These are phyloP conservation scores for Phyllopteryx taeniolatus DNA, from an alignment of 2,113 vertebrate genomes.

Conservation along the genomic window DNA sequence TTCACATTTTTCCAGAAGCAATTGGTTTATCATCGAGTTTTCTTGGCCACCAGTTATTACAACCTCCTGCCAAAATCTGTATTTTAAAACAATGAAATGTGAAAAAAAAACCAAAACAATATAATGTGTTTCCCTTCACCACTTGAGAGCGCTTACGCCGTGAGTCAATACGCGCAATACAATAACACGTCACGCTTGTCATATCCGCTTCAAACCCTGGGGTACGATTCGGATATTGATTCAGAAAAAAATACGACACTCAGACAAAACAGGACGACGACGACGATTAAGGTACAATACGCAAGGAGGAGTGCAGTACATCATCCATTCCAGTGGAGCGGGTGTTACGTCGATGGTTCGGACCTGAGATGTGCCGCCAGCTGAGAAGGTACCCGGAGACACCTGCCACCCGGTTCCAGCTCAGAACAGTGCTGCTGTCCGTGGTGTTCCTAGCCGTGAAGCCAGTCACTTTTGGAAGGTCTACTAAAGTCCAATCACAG, in stretches of 20 bases:
- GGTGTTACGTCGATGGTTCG: not conserved
- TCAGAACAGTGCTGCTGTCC: slow-evolving; percentile 70
- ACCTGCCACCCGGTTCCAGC: slow-evolving; percentile 74
- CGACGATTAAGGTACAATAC: not conserved
- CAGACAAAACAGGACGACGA: not conserved
- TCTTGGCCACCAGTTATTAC: not conserved
- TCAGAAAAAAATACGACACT: not conserved
- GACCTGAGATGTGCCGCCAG: slow-evolving; percentile 83
- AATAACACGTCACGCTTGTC: slow-evolving; percentile 6
- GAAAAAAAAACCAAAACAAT: not conserved
- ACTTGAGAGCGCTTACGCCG: slow-evolving; percentile 7
- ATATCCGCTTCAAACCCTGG: not conserved
- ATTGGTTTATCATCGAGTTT: too few relatives aligned
- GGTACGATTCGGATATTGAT: not conserved
- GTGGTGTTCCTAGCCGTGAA: slow-evolving; percentile 70
- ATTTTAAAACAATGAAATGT: not conserved
- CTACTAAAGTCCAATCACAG: slow-evolving; percentile 60
- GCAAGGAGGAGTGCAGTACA: not conserved
- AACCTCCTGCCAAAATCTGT: not conserved
- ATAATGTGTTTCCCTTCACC: not conserved
- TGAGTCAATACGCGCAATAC: slow-evolving; percentile 10
- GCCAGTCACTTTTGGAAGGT: slow-evolving; percentile 76
- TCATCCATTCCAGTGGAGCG: not conserved
- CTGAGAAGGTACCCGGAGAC: slow-evolving; percentile 74
- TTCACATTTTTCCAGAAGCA: not conserved